Conservation (phyloP, 2,797 vertebrate genomes). For the Sebastes steindachneri region DNA sequence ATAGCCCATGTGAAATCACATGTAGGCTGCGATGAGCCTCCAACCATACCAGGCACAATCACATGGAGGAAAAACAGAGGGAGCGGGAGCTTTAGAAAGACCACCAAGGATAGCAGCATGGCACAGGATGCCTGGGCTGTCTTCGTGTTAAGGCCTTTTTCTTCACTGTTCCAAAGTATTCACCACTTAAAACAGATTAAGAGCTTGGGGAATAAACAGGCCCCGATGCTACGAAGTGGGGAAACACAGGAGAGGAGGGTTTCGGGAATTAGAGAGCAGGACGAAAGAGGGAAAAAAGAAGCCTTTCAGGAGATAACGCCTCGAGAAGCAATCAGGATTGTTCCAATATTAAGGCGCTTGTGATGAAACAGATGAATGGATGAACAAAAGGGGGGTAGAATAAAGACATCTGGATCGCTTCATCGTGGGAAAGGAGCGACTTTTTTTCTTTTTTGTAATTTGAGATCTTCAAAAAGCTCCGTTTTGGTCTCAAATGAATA, state of each 20-base stretch:
- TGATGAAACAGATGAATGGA: conserved; percentile 59
- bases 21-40: conserved; percentile 81
- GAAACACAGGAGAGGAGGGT: conserved; percentile 65
- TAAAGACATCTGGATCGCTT: conserved; percentile 14
- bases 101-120: conserved; percentile 72
- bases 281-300: conserved; percentile 51
- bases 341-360: conserved; percentile 61
- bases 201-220: conserved; percentile 75
- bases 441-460: background rate
- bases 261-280: conserved; percentile 69
- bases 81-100: conserved; percentile 68
- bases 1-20: conserved; percentile 82
- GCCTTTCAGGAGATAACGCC: conserved; percentile 65
- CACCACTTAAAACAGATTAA: conserved; percentile 84
- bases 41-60: conserved; percentile 76
- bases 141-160: conserved; percentile 72
- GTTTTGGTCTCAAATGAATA: conserved; percentile 21
- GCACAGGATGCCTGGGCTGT: conserved; percentile 58
- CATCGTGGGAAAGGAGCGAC: conserved; percentile 8
- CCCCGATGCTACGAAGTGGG: conserved; percentile 59
- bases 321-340: conserved; percentile 59
- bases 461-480: conserved; percentile 27
- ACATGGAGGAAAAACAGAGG: conserved; percentile 58
- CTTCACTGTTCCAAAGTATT: conserved; percentile 78
- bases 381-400: conserved; percentile 44